Evolutionary conservation across 2,797 vertebrate genomes (phyloP).

Genomic region (Sciurus carolinensis): DNA sequence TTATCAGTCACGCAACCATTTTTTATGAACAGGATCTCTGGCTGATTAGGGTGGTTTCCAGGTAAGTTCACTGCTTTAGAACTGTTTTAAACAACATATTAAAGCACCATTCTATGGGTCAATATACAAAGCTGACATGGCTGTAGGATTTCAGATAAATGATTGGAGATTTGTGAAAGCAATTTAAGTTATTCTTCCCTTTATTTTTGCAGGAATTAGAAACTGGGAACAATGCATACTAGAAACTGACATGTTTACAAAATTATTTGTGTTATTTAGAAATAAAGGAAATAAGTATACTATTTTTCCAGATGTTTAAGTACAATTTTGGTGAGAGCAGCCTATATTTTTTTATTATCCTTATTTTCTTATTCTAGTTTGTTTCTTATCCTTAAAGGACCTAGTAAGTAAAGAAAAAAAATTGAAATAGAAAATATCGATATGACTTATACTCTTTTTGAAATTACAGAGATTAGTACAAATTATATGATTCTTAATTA

Average conservation of each 20-base stretch:
- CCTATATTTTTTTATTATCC: background rate
- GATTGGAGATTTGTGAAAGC: background rate
- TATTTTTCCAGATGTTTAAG: constrained; percentile 5
- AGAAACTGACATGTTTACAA: background rate
- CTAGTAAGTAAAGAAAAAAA: background rate
- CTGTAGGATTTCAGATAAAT: constrained; percentile 41
- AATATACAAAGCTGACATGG: background rate
- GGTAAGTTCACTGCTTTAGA: background rate
- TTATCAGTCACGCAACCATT: background rate
- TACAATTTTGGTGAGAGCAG: background rate
- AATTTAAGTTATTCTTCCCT: background rate
- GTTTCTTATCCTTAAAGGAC: background rate
- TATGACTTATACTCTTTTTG: constrained; percentile 14
- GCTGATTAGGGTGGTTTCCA: background rate
- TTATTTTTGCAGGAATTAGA: background rate
- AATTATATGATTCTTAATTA: constrained; percentile 25
- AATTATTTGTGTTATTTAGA: constrained; percentile 33
- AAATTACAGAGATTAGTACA: background rate
- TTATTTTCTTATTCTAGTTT: constrained; percentile 13
- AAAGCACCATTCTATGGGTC: background rate
- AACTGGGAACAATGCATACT: background rate
- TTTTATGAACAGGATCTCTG: background rate
- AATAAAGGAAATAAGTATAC: background rate
- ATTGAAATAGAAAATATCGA: background rate
- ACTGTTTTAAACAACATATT: constrained; percentile 25